Evolutionary conservation across 2,113 vertebrate species (phyloP).

Genomic region (Macroglossus sobrinus): DNA sequence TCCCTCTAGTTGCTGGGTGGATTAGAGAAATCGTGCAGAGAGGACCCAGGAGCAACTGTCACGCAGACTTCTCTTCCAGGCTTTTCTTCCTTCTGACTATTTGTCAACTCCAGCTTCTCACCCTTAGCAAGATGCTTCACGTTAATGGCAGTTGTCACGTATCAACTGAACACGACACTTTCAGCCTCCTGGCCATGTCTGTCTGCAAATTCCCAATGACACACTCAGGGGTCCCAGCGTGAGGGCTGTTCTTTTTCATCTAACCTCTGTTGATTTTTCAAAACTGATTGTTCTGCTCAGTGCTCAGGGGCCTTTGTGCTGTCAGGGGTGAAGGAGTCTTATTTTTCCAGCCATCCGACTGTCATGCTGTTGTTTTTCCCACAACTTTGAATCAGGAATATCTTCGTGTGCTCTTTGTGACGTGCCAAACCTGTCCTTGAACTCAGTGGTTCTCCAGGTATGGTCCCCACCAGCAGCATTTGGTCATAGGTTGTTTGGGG

Average conservation of each 20-base stretch:
- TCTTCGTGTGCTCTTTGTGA: background rate
- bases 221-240: background rate
- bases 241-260: background rate
- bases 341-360: background rate
- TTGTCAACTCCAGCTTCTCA: background rate
- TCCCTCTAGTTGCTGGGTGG: fast-evolving
- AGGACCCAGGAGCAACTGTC: background rate
- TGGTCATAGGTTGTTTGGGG: no score
- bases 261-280: background rate
- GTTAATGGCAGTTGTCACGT: background rate
- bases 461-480: fast-evolving
- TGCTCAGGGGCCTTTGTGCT: background rate
- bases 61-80: background rate
- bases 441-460: background rate
- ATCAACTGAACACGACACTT: background rate
- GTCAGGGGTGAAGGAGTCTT: background rate
- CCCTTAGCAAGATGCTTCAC: background rate
- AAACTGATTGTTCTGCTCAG: background rate
- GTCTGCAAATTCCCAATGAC: background rate
- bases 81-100: background rate
- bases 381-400: background rate
- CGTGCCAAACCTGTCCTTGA: background rate
- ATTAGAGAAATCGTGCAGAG: fast-evolving
- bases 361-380: background rate
- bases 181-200: background rate